These are phyloP conservation scores for Euplagia quadripunctaria DNA, from an alignment of 2,888 invertebrate species.

Conservation along the genomic window DNA sequence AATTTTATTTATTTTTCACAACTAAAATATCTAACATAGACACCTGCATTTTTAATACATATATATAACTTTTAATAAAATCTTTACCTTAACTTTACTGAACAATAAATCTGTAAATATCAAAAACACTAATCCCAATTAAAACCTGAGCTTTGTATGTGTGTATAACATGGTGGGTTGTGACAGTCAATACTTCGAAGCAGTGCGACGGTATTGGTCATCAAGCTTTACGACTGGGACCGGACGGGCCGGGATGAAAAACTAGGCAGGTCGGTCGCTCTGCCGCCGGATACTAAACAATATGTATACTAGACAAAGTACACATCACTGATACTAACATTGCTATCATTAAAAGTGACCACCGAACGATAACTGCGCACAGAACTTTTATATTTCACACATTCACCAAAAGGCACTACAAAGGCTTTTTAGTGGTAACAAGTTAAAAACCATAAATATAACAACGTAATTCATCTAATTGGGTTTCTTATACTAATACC, in stretches of 20 bases:
- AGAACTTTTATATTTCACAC: conserved; percentile 11
- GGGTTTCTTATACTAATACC: not conserved
- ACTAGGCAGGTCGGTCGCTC: conserved; percentile 93
- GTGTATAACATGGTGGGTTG: conserved; percentile 76
- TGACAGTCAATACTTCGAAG: conserved; percentile 81
- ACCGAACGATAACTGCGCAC: conserved; percentile 38
- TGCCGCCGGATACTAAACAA: conserved; percentile 38
- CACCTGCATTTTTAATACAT: conserved; percentile 19
- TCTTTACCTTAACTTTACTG: conserved; percentile 11
- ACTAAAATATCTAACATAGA: conserved; percentile 22
- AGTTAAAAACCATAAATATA: not conserved
- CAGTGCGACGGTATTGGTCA: conserved; percentile 71
- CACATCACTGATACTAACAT: conserved; percentile 50
- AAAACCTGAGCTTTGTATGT: conserved; percentile 47
- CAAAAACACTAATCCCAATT: conserved; percentile 36
- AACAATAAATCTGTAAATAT: conserved; percentile 40
- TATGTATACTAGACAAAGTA: conserved; percentile 40
- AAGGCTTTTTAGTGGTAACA: not conserved
- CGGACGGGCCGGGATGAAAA: conserved; percentile 96
- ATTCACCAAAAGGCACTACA: conserved; percentile 30
- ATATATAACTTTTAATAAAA: conserved; percentile 1
- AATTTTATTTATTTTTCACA: conserved; percentile 15
- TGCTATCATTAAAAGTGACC: conserved; percentile 40
- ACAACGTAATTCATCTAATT: conserved; percentile 18
- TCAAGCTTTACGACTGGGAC: conserved; percentile 96